A percentile compares a stretch with the other conserved stretches of the same genome.
Evolutionary conservation across 92 coral and sea anemone genomes (phyloP).

Genomic region (Chrysogorgia sp.): DNA sequence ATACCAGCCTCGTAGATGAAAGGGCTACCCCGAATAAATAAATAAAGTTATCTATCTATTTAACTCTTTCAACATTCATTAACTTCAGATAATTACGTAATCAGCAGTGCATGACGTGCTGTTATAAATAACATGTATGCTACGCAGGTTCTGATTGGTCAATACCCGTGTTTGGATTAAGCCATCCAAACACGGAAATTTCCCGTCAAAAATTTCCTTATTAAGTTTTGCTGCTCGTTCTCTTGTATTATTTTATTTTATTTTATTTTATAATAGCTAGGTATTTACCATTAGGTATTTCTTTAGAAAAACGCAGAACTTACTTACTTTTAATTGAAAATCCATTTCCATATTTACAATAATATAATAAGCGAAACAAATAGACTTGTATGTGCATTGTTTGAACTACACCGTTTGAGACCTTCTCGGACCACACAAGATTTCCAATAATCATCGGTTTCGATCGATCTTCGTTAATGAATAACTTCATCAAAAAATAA

Average conservation of each 20-base stretch:
- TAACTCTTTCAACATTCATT: no score
- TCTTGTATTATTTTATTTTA: no score
- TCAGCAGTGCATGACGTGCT: neutral
- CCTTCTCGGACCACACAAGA: constrained; percentile 72
- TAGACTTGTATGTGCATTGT: constrained; percentile 75
- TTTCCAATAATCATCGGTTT: constrained; percentile 47
- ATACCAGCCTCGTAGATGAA: no score
- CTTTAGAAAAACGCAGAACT: neutral
- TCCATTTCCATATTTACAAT: constrained; percentile 78
- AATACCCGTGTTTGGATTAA: no score
- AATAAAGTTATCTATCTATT: no score
- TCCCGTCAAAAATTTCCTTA: no score
- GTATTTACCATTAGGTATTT: neutral
- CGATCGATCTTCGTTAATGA: constrained; percentile 34
- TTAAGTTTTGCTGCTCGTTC: no score
- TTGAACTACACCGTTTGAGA: constrained; percentile 72
- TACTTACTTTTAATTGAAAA: constrained; percentile 67
- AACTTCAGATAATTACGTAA: no score
- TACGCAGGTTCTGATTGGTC: no score
- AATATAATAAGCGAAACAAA: constrained; percentile 70
- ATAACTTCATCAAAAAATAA: neutral
- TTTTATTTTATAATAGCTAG: no score
- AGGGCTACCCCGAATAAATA: no score
- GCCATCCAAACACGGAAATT: no score
- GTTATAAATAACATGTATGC: neutral